Percentiles rank a stretch among this genome's conserved stretches.
phyloP scores from a whole-genome alignment of 1,140 invertebrate genomes.

The Drosophila lacertosa region DNA sequence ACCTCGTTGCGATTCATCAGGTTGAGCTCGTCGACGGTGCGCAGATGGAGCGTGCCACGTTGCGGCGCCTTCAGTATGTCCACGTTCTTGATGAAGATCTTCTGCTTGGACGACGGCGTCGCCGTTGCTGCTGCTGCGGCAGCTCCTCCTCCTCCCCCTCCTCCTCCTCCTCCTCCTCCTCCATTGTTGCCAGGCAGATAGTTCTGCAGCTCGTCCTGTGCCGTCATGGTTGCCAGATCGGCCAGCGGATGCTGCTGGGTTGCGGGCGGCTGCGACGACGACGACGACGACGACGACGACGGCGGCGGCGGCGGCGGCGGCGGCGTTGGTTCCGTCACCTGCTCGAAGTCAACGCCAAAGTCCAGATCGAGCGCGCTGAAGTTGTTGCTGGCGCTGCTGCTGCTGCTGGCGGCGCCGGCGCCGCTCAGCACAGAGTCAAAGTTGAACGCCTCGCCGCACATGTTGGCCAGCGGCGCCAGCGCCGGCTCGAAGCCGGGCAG shows the following conservation, averaged over 20 bases:
- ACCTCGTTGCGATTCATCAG: constrained; percentile 82
- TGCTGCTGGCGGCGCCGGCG: constrained; percentile 16
- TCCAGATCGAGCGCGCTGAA: constrained; percentile 67
- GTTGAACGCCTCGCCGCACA: constrained; percentile 58
- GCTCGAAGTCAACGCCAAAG: constrained; percentile 63
- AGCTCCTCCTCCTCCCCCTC: neutral
- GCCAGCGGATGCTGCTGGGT: constrained; percentile 5
- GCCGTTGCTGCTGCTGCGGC: neutral
- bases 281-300: constrained; percentile 22
- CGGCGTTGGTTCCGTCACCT: constrained; percentile 46
- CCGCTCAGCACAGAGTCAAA: constrained; percentile 61
- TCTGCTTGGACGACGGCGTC: constrained; percentile 55
- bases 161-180: neutral
- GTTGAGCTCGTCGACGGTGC: constrained; percentile 82
- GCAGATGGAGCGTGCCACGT: constrained; percentile 72
- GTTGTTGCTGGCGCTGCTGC: constrained; percentile 41
- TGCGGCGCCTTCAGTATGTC: constrained; percentile 77
- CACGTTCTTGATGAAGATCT: constrained; percentile 82
- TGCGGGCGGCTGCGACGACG: neutral
- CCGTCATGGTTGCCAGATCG: constrained; percentile 28
- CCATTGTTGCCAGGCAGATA: constrained; percentile 29
- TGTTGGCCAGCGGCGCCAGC: constrained; percentile 55
- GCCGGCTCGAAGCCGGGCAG: constrained; percentile 62
- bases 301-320: constrained; percentile 15
- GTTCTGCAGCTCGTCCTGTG: constrained; percentile 31